A percentile compares a stretch with the other conserved stretches of the same genome.
Evolutionary conservation across 2,888 invertebrate genomes (phyloP).

Genomic region (Achlya flavicornis): DNA sequence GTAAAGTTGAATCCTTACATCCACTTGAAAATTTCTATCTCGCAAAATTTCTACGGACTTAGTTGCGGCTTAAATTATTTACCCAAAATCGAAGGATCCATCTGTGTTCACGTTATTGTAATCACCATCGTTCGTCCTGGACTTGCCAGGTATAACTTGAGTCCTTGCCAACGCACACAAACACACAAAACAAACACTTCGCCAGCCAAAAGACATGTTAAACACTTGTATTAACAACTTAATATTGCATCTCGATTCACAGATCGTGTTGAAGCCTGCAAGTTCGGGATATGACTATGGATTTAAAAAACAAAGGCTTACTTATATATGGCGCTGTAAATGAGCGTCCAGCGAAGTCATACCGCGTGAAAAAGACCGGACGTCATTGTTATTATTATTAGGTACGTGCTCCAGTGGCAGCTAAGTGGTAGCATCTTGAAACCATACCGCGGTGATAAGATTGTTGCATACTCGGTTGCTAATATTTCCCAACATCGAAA

Average conservation of each 20-base stretch:
- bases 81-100: conserved; percentile 91
- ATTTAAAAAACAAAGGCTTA: conserved; percentile 71
- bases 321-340: conserved; percentile 80
- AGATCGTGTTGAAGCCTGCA: conserved; percentile 38
- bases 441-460: too few relatives aligned
- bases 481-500: too few relatives aligned
- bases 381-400: conserved; percentile 79
- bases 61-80: conserved; percentile 31
- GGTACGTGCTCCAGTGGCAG: conserved; percentile 33
- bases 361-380: conserved; percentile 79
- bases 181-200: conserved; percentile 65
- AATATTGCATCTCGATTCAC: conserved; percentile 49
- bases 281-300: conserved; percentile 65
- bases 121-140: conserved; percentile 81
- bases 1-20: neutral
- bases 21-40: neutral
- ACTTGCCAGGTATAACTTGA: conserved; percentile 76
- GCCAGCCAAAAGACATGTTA: conserved; percentile 68
- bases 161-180: conserved; percentile 68
- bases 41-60: neutral
- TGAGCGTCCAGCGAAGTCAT: conserved; percentile 67
- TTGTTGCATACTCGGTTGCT: too few relatives aligned
- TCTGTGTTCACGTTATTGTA: conserved; percentile 87
- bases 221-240: conserved; percentile 36
- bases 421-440: neutral